Evolutionary conservation across 2,113 vertebrate species (phyloP).

Genomic region (Murina feae): DNA sequence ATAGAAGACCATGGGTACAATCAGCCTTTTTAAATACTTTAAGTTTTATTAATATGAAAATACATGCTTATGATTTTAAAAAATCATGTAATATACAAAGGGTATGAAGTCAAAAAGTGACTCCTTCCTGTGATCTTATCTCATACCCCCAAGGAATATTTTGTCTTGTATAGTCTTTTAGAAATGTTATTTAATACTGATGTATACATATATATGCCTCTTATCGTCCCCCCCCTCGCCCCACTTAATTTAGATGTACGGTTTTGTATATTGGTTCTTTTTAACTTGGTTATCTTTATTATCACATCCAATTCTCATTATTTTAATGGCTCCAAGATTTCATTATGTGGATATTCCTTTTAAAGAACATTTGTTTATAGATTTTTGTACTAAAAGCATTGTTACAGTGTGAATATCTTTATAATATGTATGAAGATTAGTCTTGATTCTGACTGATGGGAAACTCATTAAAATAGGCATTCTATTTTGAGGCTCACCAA

Average conservation of each 20-base stretch:
- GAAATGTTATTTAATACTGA: not conserved
- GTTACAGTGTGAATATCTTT: not conserved
- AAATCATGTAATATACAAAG: not conserved
- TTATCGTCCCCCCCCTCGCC: not conserved
- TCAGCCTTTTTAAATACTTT: constrained; percentile 47
- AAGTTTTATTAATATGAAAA: not conserved
- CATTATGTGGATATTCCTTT: constrained; percentile 14
- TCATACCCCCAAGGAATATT: not conserved
- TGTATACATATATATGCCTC: not conserved
- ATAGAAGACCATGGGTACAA: not conserved
- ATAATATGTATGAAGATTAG: not conserved
- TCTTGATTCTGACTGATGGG: not conserved
- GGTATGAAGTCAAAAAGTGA: not conserved
- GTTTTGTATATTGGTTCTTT: not conserved
- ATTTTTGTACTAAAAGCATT: not conserved
- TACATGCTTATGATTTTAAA: not conserved
- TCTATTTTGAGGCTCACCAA: not conserved
- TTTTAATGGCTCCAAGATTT: not conserved
- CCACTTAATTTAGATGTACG: not conserved
- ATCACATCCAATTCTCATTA: not conserved
- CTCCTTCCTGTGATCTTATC: not conserved
- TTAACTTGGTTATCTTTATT: not conserved
- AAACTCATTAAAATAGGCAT: constrained; percentile 13
- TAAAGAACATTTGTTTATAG: constrained; percentile 8
- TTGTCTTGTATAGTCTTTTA: not conserved